These are phyloP conservation scores for Lophura nycthemera DNA, from an alignment of 2,113 vertebrate genomes.

Conservation along the genomic window DNA sequence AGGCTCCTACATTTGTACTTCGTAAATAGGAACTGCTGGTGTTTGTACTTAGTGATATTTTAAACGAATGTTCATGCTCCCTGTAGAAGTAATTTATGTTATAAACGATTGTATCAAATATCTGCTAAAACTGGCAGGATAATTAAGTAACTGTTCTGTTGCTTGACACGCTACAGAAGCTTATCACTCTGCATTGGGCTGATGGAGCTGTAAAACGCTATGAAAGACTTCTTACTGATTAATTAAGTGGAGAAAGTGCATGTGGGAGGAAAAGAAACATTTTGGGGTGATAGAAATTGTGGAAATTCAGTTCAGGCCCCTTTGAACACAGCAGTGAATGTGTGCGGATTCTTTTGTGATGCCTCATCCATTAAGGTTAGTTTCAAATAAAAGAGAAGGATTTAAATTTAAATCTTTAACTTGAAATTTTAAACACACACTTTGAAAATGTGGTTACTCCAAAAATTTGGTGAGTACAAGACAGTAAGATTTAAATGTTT, in stretches of 20 bases:
- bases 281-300: neutral
- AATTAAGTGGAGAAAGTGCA: neutral
- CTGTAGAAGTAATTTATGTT: neutral
- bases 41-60: neutral
- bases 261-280: neutral
- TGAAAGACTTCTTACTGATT: neutral
- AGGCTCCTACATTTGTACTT: neutral
- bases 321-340: neutral
- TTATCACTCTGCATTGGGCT: neutral
- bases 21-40: neutral
- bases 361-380: neutral
- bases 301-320: neutral
- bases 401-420: neutral
- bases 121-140: conserved; percentile 1
- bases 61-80: neutral
- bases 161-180: neutral
- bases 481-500: neutral
- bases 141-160: neutral
- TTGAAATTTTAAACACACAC: neutral
- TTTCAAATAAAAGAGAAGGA: neutral
- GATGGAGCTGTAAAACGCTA: neutral
- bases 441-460: neutral
- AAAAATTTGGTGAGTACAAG: neutral
- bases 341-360: neutral
- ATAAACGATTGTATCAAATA: neutral